Base-by-base conservation (phyloP, 2,888 invertebrate species). In the Sericinus montela region DNA sequence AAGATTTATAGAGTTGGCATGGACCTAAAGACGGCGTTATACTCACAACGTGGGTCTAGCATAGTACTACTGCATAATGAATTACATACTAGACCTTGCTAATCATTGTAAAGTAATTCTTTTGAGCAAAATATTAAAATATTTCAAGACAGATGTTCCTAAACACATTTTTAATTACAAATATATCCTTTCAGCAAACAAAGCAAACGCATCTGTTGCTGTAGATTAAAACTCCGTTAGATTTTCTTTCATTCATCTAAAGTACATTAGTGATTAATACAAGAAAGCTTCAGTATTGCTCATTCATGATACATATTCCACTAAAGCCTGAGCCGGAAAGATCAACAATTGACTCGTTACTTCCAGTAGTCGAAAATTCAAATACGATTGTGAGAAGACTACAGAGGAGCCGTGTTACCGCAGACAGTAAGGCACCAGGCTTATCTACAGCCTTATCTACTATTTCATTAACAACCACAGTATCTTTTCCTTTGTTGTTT, bases 351-450 rank as follows among this genome's bases (percentile, higher is more conserved):
- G 54, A 55, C 48, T 58, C 55, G 50, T 44, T 39, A 47, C 45
- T 41, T 32, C 39, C 13, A 51, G 54, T 50, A 47, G 45, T 35
- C 16, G 13, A 38, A 38, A 19, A 48, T 45, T 32, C 25, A 46
- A 49, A 49, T 32, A 14, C 38, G 8, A 40, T 34, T 41, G 28
- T 37, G 15, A 45, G 50, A 39, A 32, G 30, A 52, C 55, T 51
- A 49, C 53, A 55, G 48, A 57, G 38, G 52, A 30, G 52, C 51
- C 53, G 60, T 45, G 49, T 48, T 54, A 54, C 58, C 47, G 56
- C 72, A 82, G 83, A 84, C 83, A 67, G 54, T 57, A 57, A 63
- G 82, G 80, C 83, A 74, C 82, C 80, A 59, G 62, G 65, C 69
- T 76, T 65, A 76, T 70, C 72, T 54, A 45, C 48, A 65, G 73